phyloP scores from a whole-genome alignment of 2,113 vertebrate genomes.

The Protobothrops flavoviridis region DNA sequence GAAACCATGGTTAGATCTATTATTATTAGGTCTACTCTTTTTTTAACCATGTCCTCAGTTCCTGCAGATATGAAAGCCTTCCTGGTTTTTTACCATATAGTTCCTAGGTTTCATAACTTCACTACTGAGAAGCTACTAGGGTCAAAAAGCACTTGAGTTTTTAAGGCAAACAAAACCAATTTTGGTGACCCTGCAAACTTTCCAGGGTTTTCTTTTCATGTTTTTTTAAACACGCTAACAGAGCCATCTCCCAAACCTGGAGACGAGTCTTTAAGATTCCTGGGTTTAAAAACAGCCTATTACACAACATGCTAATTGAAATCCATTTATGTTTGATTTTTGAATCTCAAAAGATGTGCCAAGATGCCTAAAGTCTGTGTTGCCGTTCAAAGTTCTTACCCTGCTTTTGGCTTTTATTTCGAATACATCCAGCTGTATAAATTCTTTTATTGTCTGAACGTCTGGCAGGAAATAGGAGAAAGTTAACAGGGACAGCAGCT shows the following conservation, averaged over 20 bases:
- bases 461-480: slow-evolving; percentile 82
- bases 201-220: not conserved
- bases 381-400: slow-evolving; percentile 69
- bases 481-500: slow-evolving; percentile 71
- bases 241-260: slow-evolving; percentile 12
- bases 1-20: slow-evolving; percentile 71
- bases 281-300: slow-evolving; percentile 57
- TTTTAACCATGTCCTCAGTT: slow-evolving; percentile 67
- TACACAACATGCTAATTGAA: slow-evolving; percentile 60
- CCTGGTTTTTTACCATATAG: slow-evolving; percentile 59
- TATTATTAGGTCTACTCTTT: slow-evolving; percentile 35
- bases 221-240: not conserved
- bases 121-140: not conserved
- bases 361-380: slow-evolving; percentile 74
- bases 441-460: slow-evolving; percentile 88
- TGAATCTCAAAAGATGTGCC: slow-evolving; percentile 67
- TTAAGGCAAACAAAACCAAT: slow-evolving; percentile 11
- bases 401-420: slow-evolving; percentile 77
- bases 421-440: slow-evolving; percentile 85
- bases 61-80: slow-evolving; percentile 30
- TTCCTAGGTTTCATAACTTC: slow-evolving; percentile 42
- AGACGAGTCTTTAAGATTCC: slow-evolving; percentile 28
- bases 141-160: not conserved
- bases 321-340: slow-evolving; percentile 73
- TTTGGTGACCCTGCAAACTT: slow-evolving; percentile 11